These are phyloP conservation scores for Artibeus lituratus DNA, from an alignment of 2,797 vertebrate species.

Conservation along the genomic window DNA sequence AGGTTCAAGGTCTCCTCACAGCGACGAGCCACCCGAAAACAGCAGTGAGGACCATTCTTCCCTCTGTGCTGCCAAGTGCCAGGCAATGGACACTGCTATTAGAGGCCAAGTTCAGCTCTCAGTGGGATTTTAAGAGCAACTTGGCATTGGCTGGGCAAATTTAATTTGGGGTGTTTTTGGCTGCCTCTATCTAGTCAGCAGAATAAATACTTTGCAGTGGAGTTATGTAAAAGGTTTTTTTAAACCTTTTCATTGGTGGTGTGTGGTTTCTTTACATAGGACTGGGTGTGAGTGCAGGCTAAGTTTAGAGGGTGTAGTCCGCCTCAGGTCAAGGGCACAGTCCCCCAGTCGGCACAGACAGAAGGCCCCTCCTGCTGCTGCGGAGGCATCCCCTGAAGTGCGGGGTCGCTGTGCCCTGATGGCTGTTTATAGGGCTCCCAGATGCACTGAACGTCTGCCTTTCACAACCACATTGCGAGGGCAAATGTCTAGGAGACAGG, in stretches of 20 bases:
- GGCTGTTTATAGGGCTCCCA: slow-evolving; percentile 49
- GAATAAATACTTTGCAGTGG: slow-evolving; percentile 54
- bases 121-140: slow-evolving; percentile 6
- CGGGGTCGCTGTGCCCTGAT: background rate
- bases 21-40: slow-evolving; percentile 45
- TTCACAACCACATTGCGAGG: slow-evolving; percentile 62
- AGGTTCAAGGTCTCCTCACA: slow-evolving; percentile 63
- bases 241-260: background rate
- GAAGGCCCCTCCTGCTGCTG: background rate
- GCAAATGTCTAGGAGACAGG: slow-evolving; percentile 53
- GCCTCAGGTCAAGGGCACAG: background rate
- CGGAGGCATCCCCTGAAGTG: background rate
- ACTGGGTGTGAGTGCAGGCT: background rate
- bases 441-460: slow-evolving; percentile 70
- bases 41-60: slow-evolving; percentile 33
- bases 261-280: slow-evolving; percentile 25
- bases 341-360: background rate
- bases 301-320: background rate
- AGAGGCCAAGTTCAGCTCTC: slow-evolving; percentile 37
- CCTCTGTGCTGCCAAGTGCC: background rate
- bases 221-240: slow-evolving; percentile 46
- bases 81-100: background rate
- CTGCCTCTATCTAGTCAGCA: slow-evolving; percentile 24
- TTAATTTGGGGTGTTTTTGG: slow-evolving; percentile 61
- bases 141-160: slow-evolving; percentile 57